Evolutionary conservation across 2,888 invertebrate genomes (phyloP).

Genomic region (Campoletis raptor): DNA sequence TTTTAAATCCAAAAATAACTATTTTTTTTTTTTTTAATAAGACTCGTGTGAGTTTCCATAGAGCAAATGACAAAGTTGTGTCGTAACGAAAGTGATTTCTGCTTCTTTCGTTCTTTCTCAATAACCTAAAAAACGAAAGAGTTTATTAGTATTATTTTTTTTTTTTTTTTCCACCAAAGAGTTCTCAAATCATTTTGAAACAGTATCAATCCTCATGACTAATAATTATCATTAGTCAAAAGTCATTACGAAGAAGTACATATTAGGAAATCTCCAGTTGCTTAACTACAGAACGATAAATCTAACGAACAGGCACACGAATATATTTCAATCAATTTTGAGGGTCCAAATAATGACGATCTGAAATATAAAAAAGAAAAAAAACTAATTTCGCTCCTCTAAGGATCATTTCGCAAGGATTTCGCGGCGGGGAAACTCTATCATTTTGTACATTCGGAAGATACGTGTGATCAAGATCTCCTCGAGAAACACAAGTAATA

Average conservation of each 20-base stretch:
- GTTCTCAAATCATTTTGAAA: not conserved
- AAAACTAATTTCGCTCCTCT: not conserved
- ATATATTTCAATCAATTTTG: not conserved
- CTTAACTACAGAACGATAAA: not conserved
- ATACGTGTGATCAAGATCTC: constrained; percentile 30
- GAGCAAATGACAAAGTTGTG: not conserved
- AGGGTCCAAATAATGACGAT: not conserved
- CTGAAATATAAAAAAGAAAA: not conserved
- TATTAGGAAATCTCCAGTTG: not conserved
- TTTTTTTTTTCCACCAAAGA: not conserved
- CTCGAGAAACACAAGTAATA: constrained; percentile 10
- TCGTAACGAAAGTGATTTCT: not conserved
- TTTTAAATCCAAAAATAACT: not conserved
- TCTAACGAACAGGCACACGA: not conserved
- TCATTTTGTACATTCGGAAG: constrained; percentile 11
- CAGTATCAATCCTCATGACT: not conserved
- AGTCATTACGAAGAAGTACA: not conserved
- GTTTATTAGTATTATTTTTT: not conserved
- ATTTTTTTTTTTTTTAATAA: not conserved
- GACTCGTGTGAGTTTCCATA: not conserved
- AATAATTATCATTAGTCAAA: not conserved
- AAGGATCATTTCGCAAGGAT: constrained; percentile 28
- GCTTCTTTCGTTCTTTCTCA: not conserved
- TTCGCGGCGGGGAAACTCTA: not conserved
- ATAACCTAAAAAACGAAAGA: not conserved